Percentiles rank a stretch among this genome's conserved stretches.
Conservation (phyloP, 2,797 vertebrate genomes). For the Hydrophis major region DNA sequence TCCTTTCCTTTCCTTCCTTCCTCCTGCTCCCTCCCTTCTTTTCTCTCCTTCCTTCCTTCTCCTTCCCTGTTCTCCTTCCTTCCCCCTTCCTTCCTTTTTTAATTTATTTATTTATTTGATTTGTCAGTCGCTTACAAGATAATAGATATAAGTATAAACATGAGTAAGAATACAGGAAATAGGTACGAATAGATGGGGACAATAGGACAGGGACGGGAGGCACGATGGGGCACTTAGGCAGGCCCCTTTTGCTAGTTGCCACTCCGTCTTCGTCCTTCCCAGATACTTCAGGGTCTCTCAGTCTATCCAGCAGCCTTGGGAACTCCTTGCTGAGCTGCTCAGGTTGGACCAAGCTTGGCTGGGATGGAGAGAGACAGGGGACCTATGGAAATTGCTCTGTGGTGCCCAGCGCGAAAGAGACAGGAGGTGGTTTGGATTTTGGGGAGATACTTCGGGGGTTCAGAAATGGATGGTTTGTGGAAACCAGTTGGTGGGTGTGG, state of each 20-base stretch:
- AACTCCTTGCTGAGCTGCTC: neutral
- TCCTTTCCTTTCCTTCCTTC: no score
- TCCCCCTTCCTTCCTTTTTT: no score
- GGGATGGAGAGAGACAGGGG: neutral
- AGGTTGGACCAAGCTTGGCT: neutral
- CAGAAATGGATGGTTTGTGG: neutral
- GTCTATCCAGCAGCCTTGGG: neutral
- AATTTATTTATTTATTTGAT: no score
- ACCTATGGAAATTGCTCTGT: fast-evolving
- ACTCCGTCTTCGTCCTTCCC: neutral
- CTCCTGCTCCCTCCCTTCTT: no score
- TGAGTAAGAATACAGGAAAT: no score
- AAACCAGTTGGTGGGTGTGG: neutral
- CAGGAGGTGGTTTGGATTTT: neutral
- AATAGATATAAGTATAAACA: no score
- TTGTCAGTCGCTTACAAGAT: no score
- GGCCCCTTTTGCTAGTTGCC: neutral
- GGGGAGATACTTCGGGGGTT: neutral
- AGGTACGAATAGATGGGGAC: no score
- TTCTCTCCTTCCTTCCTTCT: no score
- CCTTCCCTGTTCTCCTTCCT: no score
- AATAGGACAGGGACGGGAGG: no score
- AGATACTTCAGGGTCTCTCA: neutral
- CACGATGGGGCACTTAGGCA: no score
- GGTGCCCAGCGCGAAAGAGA: neutral